A percentile compares a stretch with the other conserved stretches of the same genome.
phyloP scores from a whole-genome alignment of 2,888 invertebrate species.

The Tortrix viridana region DNA sequence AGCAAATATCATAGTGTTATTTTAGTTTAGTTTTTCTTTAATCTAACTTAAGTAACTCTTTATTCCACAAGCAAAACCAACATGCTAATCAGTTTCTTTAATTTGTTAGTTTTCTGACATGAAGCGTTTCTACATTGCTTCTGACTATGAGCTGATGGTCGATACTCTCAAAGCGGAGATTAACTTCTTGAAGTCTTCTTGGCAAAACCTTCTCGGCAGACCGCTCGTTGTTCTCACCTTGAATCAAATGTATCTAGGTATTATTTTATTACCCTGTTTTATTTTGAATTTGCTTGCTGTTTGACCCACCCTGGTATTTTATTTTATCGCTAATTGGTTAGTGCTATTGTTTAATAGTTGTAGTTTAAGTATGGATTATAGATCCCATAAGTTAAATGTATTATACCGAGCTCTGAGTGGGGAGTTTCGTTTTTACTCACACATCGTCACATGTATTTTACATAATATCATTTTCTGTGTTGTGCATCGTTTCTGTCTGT shows the following conservation, averaged over 20 bases:
- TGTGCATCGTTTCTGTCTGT: background rate
- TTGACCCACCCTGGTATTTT: slow-evolving; percentile 43
- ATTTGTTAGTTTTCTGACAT: slow-evolving; percentile 96
- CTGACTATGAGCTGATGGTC: slow-evolving; percentile 98
- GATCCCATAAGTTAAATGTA: background rate
- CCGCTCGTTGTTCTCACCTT: slow-evolving; percentile 96
- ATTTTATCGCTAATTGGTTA: slow-evolving; percentile 29
- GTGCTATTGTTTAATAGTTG: slow-evolving; percentile 8
- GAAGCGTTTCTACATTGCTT: slow-evolving; percentile 98
- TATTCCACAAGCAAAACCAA: too few species aligned
- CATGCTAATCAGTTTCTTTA: slow-evolving; percentile 41
- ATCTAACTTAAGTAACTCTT: too few species aligned
- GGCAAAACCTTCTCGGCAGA: slow-evolving; percentile 98
- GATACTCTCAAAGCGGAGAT: slow-evolving; percentile 99
- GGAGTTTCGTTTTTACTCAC: slow-evolving; percentile 2
- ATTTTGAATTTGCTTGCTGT: slow-evolving; percentile 57
- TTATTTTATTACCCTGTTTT: slow-evolving; percentile 48
- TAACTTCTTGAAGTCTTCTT: slow-evolving; percentile 98
- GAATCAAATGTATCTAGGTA: slow-evolving; percentile 96
- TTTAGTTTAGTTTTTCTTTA: too few species aligned
- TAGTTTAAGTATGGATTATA: slow-evolving; percentile 9
- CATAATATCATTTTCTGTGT: background rate
- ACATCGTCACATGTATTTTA: background rate
- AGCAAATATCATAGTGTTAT: too few species aligned
- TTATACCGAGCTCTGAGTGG: background rate